These are phyloP conservation scores for Ficedula albicollis DNA, from an alignment of 2,797 vertebrate species.

Conservation along the genomic window DNA sequence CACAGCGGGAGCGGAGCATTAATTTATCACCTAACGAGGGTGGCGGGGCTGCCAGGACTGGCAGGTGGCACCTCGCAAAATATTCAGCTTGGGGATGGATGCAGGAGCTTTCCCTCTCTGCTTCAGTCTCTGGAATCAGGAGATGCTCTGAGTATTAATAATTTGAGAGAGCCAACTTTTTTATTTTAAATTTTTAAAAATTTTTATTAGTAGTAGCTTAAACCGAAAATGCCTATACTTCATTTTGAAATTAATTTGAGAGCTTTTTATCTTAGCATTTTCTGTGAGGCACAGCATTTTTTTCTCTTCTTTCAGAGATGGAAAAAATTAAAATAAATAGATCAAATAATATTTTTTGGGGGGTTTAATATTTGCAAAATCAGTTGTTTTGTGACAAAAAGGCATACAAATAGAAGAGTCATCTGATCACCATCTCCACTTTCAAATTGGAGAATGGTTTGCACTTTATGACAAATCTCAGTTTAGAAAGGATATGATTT, in stretches of 20 bases:
- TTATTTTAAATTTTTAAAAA: not conserved
- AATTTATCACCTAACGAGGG: slow-evolving; percentile 40
- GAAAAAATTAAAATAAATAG: not conserved
- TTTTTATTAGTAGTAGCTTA: not conserved
- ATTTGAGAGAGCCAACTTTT: not conserved
- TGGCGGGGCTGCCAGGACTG: not conserved
- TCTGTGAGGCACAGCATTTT: not conserved
- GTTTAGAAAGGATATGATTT: not conserved
- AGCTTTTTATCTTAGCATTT: not conserved
- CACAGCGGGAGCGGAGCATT: not conserved
- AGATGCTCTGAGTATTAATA: not conserved
- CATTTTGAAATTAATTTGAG: not conserved
- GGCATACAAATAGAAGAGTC: not conserved
- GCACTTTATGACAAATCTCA: not conserved
- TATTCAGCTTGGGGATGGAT: not conserved
- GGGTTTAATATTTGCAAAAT: not conserved
- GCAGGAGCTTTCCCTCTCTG: not conserved
- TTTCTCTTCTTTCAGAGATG: not conserved
- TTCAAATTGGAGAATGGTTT: not conserved
- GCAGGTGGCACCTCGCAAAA: slow-evolving; percentile 11
- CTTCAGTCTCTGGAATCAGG: not conserved
- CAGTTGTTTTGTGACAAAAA: not conserved
- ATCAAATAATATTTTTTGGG: not conserved
- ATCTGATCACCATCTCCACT: not conserved
- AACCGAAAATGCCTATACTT: not conserved